A percentile compares a stretch with the other conserved stretches of the same genome.
Conservation (phyloP, 2,113 vertebrate genomes). For the Spea bombifrons region DNA sequence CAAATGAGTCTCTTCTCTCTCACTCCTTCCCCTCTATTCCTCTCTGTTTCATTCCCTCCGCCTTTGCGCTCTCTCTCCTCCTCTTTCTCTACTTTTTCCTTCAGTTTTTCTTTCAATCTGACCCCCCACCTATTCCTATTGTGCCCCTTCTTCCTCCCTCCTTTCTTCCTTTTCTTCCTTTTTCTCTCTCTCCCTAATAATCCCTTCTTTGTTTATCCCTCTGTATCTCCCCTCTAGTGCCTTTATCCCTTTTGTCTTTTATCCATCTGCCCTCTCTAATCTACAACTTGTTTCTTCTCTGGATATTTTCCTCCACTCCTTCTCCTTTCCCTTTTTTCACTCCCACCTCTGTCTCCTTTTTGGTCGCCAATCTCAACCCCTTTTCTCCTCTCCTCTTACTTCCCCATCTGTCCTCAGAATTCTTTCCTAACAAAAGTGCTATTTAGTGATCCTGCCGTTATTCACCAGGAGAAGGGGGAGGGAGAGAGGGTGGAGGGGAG, state of each 20-base stretch:
- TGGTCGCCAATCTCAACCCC: neutral
- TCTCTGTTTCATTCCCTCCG: neutral
- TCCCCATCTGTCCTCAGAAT: conserved; percentile 46
- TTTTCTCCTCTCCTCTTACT: conserved; percentile 40
- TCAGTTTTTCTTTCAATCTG: neutral
- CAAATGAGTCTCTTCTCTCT: neutral
- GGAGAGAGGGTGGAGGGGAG: neutral
- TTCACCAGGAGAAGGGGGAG: conserved; percentile 16
- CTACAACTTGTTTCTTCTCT: neutral
- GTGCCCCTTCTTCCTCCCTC: neutral
- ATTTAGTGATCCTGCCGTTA: conserved; percentile 44
- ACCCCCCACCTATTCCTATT: neutral
- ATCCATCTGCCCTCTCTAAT: neutral
- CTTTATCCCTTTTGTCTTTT: neutral
- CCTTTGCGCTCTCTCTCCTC: conserved; percentile 4
- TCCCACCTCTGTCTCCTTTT: neutral
- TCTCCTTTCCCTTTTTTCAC: neutral
- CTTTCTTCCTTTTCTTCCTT: neutral
- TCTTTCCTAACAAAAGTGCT: conserved; percentile 47
- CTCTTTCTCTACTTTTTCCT: neutral
- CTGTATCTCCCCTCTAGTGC: neutral
- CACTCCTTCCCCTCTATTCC: conserved; percentile 2
- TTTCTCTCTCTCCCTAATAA: neutral
- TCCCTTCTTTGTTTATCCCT: neutral
- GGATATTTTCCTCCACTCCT: neutral